These are phyloP conservation scores for Ammodytes marinus DNA, from an alignment of 2,113 vertebrate genomes.

Conservation along the genomic window DNA sequence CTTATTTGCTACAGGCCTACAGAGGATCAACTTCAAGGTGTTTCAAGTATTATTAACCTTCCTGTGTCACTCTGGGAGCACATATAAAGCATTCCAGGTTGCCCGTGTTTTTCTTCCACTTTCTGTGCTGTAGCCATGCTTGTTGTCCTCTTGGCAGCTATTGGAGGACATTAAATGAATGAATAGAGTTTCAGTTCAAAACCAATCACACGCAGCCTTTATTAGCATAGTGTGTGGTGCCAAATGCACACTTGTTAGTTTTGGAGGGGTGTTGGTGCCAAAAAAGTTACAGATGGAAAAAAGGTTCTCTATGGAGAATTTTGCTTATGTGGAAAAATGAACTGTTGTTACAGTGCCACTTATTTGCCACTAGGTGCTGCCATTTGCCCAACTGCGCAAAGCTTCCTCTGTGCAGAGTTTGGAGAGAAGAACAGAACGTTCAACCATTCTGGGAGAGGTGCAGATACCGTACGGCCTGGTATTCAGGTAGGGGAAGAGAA, in stretches of 20 bases:
- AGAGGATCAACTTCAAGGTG: constrained; percentile 1
- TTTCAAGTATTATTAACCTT: constrained; percentile 32
- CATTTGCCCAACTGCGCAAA: constrained; percentile 90
- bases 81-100: constrained; percentile 37
- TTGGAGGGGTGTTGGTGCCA: not conserved
- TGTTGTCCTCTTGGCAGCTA: constrained; percentile 32
- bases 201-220: constrained; percentile 18
- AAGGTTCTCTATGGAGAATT: constrained; percentile 2
- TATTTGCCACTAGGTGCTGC: constrained; percentile 89
- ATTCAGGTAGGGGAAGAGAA: constrained; percentile 82
- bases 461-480: constrained; percentile 68
- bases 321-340: constrained; percentile 2
- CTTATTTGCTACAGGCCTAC: constrained; percentile 33
- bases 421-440: constrained; percentile 87
- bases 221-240: not conserved
- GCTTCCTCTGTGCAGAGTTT: constrained; percentile 91
- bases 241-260: constrained; percentile 16
- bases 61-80: constrained; percentile 16
- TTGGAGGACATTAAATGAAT: not conserved
- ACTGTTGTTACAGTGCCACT: constrained; percentile 45
- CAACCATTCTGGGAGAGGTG: constrained; percentile 86
- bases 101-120: constrained; percentile 3
- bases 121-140: constrained; percentile 10
- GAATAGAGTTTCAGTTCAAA: constrained; percentile 23
- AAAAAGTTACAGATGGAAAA: constrained; percentile 1